Evolutionary conservation across 2,797 vertebrate species (phyloP), one percentile per base, ranked within the genome.

Genomic region (Lophura swinhoii): DNA sequence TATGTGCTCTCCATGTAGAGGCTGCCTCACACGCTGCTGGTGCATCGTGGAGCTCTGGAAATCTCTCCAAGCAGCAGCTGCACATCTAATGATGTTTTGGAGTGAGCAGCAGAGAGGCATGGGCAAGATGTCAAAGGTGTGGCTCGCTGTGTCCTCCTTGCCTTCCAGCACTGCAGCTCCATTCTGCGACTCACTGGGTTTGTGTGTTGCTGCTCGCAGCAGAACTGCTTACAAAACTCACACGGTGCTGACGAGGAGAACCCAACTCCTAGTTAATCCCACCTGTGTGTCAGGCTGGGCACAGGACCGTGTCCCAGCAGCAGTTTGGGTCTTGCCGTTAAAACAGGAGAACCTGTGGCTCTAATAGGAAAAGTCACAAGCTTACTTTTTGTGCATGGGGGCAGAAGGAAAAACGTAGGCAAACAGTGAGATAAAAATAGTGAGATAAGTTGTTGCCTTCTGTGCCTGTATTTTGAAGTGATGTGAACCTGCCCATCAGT

Each of bases 121-220:
- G 77, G 79, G 90, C 87, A 89, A 53, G 55, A 71, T 85, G 79
- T 93, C 87, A 83, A 77, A 96, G 93, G 87, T 70, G 91, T 81
- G 82, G 73, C 60, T 94, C 39, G 76, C 76, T 91, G 59, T 80
- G 84, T 87, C 87, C 84, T 95, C 72, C 84, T 93, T 87, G 90
- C 92, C 93, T 93, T 56, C 59, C 18, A 94, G 84, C 87, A n/a
- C 81, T 80, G 76, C 83, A 71, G 79, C 90, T 86, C 62, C 76
- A 44, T 92, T 91, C 53, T 63, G 53, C 93, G 93, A 94, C 87
- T 96, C 94, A 92, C 43, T 15, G 26, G 39, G 43, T 86, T 37
- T 1, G 4, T 67, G 79, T 87, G 53, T 7, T 89, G 87, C 88
- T 84, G 73, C 39, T 93, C 78, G 46, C 75, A 80, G 87, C 93